Conservation (phyloP, 2,113 vertebrate species). For the Pelodiscus sinensis region DNA sequence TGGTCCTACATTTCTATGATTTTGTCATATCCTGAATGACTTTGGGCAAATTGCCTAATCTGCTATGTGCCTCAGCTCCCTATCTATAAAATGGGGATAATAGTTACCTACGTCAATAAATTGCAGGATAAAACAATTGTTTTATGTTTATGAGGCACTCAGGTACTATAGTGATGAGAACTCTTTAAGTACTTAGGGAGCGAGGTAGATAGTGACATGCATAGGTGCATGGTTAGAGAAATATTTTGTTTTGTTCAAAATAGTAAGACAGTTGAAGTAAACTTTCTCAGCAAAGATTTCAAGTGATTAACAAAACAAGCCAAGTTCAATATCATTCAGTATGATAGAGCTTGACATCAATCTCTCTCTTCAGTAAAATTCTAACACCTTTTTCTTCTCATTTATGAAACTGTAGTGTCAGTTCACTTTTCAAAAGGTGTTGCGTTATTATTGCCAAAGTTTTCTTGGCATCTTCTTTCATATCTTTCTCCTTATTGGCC, state of each 20-base stretch:
- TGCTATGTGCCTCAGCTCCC: background rate
- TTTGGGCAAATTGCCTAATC: background rate
- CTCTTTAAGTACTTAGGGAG: background rate
- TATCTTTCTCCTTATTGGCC: background rate
- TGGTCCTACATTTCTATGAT: background rate
- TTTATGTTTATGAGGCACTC: background rate
- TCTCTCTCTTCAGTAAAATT: background rate
- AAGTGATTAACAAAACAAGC: background rate
- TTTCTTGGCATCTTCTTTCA: background rate
- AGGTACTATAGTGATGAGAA: background rate
- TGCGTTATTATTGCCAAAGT: background rate
- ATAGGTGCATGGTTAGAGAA: background rate
- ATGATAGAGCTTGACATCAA: background rate
- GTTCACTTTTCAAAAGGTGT: background rate
- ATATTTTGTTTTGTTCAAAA: background rate
- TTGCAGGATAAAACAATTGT: background rate
- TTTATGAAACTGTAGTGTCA: background rate
- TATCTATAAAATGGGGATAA: background rate
- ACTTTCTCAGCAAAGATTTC: background rate
- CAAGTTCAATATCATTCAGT: background rate
- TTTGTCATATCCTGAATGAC: background rate
- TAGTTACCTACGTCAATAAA: background rate
- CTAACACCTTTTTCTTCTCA: background rate
- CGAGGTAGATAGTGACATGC: background rate
- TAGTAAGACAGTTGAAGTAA: background rate